Evolutionary conservation across 2,113 vertebrate species (phyloP).

Genomic region (Cyphomyrus discorhynchus): DNA sequence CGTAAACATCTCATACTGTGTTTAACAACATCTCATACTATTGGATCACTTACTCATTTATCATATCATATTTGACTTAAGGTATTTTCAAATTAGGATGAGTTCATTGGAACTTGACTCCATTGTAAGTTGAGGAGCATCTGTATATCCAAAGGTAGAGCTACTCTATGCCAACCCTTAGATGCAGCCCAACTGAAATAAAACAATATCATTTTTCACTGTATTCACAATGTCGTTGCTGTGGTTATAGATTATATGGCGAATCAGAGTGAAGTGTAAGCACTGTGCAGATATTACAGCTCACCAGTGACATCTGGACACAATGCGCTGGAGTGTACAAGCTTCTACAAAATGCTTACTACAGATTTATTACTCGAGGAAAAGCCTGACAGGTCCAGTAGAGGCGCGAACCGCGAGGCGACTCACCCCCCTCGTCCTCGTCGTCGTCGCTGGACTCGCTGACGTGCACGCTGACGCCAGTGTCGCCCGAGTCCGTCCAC

Average conservation of each 20-base stretch:
- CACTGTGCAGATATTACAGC: not conserved
- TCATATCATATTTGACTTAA: not conserved
- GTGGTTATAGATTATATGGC: not conserved
- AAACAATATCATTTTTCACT: not conserved
- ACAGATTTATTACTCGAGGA: not conserved
- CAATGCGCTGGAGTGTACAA: not conserved
- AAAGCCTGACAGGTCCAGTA: not conserved
- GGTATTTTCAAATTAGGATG: not conserved
- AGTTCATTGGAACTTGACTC: not conserved
- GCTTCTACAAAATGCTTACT: not conserved
- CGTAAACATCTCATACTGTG: not conserved
- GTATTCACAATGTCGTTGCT: not conserved
- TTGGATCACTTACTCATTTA: not conserved
- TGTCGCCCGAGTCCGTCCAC: conserved; percentile 93
- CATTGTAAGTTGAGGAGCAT: not conserved
- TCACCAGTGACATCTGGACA: not conserved
- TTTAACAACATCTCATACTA: not conserved
- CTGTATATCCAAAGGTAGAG: not conserved
- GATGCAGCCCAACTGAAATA: not conserved
- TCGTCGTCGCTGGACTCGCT: conserved; percentile 98
- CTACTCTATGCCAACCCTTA: not conserved
- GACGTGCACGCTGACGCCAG: conserved; percentile 95
- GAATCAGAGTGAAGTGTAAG: not conserved
- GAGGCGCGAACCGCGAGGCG: not conserved
- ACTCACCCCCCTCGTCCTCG: conserved; percentile 89